phyloP scores from a whole-genome alignment of 2,797 vertebrate species.

The Cossypha heuglini region DNA sequence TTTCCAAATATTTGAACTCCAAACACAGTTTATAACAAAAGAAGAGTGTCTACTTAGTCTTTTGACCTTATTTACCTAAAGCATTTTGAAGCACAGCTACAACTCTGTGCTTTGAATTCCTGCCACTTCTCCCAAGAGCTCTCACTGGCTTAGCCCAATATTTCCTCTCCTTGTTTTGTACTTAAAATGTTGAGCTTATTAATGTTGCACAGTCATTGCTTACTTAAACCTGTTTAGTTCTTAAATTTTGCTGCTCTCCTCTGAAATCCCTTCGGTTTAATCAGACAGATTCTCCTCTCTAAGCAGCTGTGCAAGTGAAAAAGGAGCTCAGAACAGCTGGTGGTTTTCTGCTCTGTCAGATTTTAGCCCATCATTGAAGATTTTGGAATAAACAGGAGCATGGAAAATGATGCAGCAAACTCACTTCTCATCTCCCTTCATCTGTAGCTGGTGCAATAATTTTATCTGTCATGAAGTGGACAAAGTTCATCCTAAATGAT shows the following conservation, averaged over 20 bases:
- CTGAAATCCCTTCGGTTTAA: neutral
- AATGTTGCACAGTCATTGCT: neutral
- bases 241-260: neutral
- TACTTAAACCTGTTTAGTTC: neutral
- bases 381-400: neutral
- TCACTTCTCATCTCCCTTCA: neutral
- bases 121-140: neutral
- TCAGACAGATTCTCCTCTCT: neutral
- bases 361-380: neutral
- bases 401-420: neutral
- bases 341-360: slow-evolving; percentile 6
- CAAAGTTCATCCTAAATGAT: neutral
- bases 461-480: neutral
- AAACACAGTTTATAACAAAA: neutral
- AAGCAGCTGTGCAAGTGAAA: neutral
- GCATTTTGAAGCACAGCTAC: neutral
- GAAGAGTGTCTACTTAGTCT: neutral
- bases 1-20: neutral
- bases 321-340: slow-evolving; percentile 8
- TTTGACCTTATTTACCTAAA: slow-evolving; percentile 28
- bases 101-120: neutral
- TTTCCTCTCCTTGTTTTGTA: neutral
- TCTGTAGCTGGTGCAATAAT: neutral
- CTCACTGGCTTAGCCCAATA: neutral
- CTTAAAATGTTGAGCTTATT: neutral